Conservation (phyloP, 92 coral and sea anemone genomes). For the Montipora capitata region DNA sequence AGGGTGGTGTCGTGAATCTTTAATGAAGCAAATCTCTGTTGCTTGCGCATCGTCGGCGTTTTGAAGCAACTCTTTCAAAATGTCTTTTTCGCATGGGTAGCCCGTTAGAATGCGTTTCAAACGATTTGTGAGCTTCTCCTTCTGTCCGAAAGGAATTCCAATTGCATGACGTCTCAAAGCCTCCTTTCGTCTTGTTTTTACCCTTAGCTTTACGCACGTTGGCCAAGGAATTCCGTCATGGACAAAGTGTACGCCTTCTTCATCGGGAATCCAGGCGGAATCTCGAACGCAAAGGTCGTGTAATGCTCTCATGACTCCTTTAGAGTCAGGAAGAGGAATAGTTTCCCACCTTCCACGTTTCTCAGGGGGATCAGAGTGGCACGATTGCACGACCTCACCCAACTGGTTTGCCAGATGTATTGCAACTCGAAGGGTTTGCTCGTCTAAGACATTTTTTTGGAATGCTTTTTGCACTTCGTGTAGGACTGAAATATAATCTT, state of each 20-base stretch:
- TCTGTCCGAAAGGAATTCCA: conserved; percentile 84
- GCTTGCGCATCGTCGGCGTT: conserved; percentile 97
- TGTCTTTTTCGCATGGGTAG: conserved; percentile 86
- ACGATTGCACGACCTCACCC: background rate
- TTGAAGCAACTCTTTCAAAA: conserved; percentile 92
- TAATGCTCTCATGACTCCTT: conserved; percentile 54
- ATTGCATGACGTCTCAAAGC: conserved; percentile 37
- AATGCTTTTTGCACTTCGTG: conserved; percentile 22
- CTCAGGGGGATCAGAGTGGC: no score
- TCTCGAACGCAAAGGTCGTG: conserved; percentile 69
- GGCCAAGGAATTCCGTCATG: conserved; percentile 52
- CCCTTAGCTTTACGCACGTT: conserved; percentile 28
- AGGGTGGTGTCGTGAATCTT: conserved; percentile 86
- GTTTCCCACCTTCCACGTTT: no score
- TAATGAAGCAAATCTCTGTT: conserved; percentile 87
- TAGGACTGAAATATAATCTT: conserved; percentile 68
- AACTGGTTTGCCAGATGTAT: background rate
- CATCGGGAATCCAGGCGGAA: conserved; percentile 78
- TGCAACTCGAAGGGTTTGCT: background rate
- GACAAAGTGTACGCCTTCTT: conserved; percentile 60
- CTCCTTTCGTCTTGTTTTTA: conserved; percentile 74
- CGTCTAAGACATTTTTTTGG: conserved; percentile 22
- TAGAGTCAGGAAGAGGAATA: conserved; percentile 71
- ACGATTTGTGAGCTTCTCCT: conserved; percentile 86
- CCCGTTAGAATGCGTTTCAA: conserved; percentile 81